Percentiles rank a stretch among this genome's conserved stretches.
phyloP scores from a whole-genome alignment of 2,888 invertebrate genomes.

The Lepidonotus clava region DNA sequence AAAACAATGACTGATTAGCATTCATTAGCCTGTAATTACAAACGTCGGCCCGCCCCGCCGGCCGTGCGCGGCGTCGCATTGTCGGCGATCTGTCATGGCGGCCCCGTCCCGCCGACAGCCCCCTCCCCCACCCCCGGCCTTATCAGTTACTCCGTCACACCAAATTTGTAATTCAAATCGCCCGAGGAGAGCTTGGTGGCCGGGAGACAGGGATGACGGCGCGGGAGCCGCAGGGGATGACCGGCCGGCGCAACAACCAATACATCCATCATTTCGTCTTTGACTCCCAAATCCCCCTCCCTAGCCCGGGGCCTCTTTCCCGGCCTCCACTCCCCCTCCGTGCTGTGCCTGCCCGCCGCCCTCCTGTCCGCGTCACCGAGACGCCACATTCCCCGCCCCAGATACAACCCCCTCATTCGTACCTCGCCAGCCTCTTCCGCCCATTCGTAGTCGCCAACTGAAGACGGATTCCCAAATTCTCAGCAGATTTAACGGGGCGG shows the following conservation, averaged over 20 bases:
- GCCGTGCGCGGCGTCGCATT: neutral
- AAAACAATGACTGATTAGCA: constrained; percentile 11
- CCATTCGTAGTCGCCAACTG: no score
- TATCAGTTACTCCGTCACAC: no score
- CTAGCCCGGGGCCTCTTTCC: neutral
- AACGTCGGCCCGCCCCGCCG: neutral
- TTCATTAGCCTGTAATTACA: constrained; percentile 24
- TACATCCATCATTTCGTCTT: constrained; percentile 18
- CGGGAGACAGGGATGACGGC: neutral
- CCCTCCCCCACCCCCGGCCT: no score
- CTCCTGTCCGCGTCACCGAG: no score
- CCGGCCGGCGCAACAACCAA: neutral
- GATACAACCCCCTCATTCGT: no score
- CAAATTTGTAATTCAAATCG: constrained; percentile 14
- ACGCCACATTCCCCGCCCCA: no score
- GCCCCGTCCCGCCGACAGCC: no score
- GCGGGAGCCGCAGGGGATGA: no score
- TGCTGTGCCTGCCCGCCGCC: no score
- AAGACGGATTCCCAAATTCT: no score
- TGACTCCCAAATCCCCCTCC: neutral
- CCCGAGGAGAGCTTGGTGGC: neutral
- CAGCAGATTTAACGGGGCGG: no score
- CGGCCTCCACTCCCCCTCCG: neutral
- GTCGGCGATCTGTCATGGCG: constrained; percentile 3
- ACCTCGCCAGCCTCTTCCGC: no score